A percentile compares a stretch with the other conserved stretches of the same genome.
phyloP scores from a whole-genome alignment of 2,888 invertebrate genomes.

The Eilema caniola region DNA sequence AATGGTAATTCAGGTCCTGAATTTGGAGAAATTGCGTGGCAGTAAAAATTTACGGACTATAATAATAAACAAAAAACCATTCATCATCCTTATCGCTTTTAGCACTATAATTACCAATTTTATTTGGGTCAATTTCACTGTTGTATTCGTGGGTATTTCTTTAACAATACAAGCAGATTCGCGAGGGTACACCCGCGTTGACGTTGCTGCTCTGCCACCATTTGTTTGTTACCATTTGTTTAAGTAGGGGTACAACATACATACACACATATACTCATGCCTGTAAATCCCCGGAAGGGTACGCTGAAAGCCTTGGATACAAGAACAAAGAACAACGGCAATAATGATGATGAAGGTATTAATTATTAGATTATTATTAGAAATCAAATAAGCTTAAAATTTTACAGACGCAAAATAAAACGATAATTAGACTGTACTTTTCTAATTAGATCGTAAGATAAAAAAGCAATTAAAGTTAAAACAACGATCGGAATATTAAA shows the following conservation, averaged over 20 bases:
- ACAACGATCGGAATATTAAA: conserved; percentile 45
- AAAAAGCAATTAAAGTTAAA: conserved; percentile 38
- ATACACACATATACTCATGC: no score
- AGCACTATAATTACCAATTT: conserved; percentile 1
- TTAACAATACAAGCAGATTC: conserved; percentile 31
- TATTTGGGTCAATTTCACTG: not conserved
- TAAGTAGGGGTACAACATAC: no score
- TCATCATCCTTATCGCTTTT: conserved; percentile 8
- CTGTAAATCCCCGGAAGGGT: no score
- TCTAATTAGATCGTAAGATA: not conserved
- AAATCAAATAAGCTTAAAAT: no score
- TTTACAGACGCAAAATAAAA: not conserved
- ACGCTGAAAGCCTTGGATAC: no score
- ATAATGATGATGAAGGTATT: no score
- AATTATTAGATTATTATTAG: no score
- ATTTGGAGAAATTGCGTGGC: conserved; percentile 1
- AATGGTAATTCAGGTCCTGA: not conserved
- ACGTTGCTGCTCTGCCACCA: not conserved
- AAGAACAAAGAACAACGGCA: no score
- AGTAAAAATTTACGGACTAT: not conserved
- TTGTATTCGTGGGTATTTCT: conserved; percentile 1
- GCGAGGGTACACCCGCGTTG: not conserved
- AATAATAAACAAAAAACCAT: not conserved
- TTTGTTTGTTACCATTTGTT: no score
- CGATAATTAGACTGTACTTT: not conserved